phyloP scores from a whole-genome alignment of 2,797 vertebrate genomes.

The Gallinago nigripennis region DNA sequence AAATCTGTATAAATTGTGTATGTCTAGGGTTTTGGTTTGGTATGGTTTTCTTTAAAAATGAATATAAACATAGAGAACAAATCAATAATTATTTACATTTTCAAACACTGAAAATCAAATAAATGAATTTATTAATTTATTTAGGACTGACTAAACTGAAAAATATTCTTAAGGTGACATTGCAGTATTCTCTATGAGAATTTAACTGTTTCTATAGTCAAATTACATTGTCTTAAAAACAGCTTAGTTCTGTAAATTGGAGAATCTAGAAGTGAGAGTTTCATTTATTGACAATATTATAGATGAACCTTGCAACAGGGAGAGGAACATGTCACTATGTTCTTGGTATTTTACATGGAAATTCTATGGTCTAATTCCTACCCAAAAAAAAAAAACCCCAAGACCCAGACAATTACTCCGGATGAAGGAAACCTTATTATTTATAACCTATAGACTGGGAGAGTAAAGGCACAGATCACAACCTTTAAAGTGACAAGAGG shows the following conservation, averaged over 20 bases:
- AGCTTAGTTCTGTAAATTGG: neutral
- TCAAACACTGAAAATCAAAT: neutral
- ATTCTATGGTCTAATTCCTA: neutral
- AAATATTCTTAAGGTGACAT: neutral
- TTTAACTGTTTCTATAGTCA: neutral
- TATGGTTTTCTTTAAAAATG: neutral
- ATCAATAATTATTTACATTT: neutral
- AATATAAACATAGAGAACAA: neutral
- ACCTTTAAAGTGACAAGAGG: neutral
- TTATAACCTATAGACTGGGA: neutral
- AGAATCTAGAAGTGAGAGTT: neutral
- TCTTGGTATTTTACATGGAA: neutral
- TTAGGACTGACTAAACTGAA: neutral
- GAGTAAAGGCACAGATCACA: neutral
- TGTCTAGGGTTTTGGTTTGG: neutral
- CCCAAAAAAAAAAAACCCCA: neutral
- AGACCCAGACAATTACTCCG: neutral
- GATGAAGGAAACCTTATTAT: neutral
- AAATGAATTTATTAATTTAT: neutral
- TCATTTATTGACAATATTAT: neutral
- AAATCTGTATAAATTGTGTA: neutral
- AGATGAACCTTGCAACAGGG: neutral
- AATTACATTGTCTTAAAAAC: neutral
- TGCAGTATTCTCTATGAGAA: neutral
- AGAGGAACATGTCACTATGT: fast-evolving